phyloP scores from a whole-genome alignment of 1,140 invertebrate genomes.

The Venturia canescens region DNA sequence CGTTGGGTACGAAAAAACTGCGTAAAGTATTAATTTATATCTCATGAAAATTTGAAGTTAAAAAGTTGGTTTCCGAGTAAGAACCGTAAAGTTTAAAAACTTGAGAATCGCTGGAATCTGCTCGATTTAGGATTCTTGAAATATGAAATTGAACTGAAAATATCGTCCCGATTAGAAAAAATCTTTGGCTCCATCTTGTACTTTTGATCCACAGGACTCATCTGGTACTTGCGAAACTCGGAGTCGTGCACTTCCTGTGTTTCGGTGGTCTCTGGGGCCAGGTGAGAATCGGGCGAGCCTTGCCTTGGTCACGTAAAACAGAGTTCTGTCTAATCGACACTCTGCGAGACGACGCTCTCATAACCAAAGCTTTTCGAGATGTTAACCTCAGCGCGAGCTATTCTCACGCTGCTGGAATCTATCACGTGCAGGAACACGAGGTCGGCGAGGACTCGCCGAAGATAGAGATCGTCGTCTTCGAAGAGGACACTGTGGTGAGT shows the following conservation, averaged over 20 bases:
- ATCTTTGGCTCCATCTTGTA: no score
- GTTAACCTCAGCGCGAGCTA: conserved; percentile 66
- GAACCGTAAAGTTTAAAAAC: no score
- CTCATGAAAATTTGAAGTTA: no score
- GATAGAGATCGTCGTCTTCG: conserved; percentile 66
- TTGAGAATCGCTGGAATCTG: no score
- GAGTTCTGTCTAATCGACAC: conserved; percentile 70
- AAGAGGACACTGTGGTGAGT: conserved; percentile 66
- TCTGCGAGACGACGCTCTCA: conserved; percentile 67
- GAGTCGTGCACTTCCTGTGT: conserved; percentile 71
- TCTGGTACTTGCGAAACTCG: conserved; percentile 65
- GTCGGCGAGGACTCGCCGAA: conserved; percentile 65
- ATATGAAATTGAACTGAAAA: no score
- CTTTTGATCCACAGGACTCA: conserved; percentile 59
- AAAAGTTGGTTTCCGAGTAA: no score
- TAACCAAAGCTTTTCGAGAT: conserved; percentile 69
- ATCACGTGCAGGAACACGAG: conserved; percentile 66
- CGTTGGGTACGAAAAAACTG: no score
- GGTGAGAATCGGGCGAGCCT: conserved; percentile 67
- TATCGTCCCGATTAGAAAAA: no score
- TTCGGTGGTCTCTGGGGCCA: conserved; percentile 72
- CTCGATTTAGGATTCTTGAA: no score
- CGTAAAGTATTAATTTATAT: no score
- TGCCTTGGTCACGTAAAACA: conserved; percentile 70
- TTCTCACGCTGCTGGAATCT: conserved; percentile 66